Evolutionary conservation across 2,797 vertebrate species (phyloP).

Genomic region (Scleropages formosus): DNA sequence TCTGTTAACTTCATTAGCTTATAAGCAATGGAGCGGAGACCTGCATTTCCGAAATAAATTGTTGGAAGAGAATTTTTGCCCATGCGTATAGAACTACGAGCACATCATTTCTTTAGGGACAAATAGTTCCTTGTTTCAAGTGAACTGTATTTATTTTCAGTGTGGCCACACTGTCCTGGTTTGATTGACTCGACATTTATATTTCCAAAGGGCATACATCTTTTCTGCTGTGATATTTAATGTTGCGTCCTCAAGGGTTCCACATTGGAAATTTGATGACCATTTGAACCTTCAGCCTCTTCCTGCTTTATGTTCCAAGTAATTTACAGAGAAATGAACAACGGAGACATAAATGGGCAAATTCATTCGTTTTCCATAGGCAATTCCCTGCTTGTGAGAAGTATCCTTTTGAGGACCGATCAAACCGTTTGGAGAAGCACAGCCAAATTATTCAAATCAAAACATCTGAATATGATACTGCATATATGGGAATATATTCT

Average conservation of each 20-base stretch:
- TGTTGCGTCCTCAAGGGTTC: background rate
- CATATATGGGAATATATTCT: too few species aligned
- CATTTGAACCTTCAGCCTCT: background rate
- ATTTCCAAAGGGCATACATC: slow-evolving; percentile 10
- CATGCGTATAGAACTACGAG: background rate
- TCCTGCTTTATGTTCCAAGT: background rate
- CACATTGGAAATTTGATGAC: background rate
- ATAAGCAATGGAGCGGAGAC: background rate
- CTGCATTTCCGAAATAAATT: background rate
- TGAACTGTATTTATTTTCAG: background rate
- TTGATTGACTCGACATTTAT: background rate
- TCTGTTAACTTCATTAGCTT: slow-evolving; percentile 10
- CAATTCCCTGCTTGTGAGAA: too few species aligned
- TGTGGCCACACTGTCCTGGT: background rate
- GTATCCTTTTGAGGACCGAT: too few species aligned
- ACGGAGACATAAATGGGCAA: background rate
- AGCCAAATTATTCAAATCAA: too few species aligned
- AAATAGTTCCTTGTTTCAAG: background rate
- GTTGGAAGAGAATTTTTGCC: background rate
- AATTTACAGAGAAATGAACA: slow-evolving; percentile 1
- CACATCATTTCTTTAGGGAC: background rate
- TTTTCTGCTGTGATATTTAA: background rate
- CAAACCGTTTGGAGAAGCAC: too few species aligned
- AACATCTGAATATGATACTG: too few species aligned
- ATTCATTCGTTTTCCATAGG: too few species aligned